phyloP scores from a whole-genome alignment of 2,797 vertebrate species.

The Synanceia verrucosa region DNA sequence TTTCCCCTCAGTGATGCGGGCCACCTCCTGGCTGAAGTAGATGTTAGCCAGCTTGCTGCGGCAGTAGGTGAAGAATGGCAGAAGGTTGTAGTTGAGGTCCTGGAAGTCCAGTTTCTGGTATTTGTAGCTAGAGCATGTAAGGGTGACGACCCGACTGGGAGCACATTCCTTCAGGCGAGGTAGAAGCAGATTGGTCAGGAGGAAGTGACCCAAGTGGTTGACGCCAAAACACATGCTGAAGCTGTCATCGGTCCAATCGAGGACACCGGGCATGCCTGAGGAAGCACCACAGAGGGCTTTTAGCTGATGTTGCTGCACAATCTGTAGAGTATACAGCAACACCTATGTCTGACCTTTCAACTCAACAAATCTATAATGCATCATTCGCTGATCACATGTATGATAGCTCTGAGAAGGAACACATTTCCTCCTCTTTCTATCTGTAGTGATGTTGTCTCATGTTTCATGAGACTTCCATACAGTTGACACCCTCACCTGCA shows the following conservation, averaged over 20 bases:
- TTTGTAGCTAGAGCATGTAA: conserved; percentile 86
- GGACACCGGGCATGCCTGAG: conserved; percentile 82
- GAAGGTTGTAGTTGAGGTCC: conserved; percentile 87
- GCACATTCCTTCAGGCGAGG: conserved; percentile 79
- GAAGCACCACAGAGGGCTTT: neutral
- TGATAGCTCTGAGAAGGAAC: neutral
- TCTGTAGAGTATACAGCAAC: neutral
- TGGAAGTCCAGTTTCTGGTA: conserved; percentile 86
- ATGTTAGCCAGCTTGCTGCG: conserved; percentile 88
- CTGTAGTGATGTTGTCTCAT: neutral
- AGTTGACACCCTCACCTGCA: conserved; percentile 72
- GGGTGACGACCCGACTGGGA: conserved; percentile 82
- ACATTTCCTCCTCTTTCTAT: neutral
- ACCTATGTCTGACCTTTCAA: neutral
- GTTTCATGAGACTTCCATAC: neutral
- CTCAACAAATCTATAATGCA: neutral
- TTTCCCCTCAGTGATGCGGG: conserved; percentile 77
- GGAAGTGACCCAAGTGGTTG: conserved; percentile 87
- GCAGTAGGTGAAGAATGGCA: conserved; percentile 86
- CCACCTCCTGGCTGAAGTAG: conserved; percentile 86
- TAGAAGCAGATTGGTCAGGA: conserved; percentile 85
- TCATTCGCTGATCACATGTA: neutral
- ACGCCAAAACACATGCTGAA: conserved; percentile 87
- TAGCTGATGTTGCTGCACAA: neutral
- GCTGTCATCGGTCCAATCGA: conserved; percentile 86